These are phyloP conservation scores for Hydrozoanthus tunicans DNA, from an alignment of 64 coral and sea anemone genomes.

Conservation along the genomic window DNA sequence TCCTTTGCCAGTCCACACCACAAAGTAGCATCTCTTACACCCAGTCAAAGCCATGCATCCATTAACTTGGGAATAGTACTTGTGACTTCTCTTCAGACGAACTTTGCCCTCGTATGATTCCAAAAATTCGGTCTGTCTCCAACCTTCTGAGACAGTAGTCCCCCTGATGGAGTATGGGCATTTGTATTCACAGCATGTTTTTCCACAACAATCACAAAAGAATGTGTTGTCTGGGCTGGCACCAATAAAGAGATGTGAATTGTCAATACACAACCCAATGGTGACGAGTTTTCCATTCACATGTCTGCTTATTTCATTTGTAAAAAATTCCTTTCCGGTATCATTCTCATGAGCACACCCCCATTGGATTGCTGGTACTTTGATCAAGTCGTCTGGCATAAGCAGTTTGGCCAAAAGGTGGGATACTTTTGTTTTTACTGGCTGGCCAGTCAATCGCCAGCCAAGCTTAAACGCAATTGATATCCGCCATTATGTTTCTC, in stretches of 20 bases:
- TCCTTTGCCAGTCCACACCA: conserved; percentile 50
- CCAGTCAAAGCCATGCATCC: conserved; percentile 33
- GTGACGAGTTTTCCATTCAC: no score
- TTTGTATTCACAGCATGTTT: background rate
- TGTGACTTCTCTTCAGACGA: conserved; percentile 36
- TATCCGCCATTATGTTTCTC: background rate
- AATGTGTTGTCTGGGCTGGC: no score
- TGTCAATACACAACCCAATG: no score
- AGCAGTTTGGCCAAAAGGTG: conserved; percentile 43
- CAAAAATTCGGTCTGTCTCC: conserved; percentile 11
- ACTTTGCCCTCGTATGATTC: conserved; percentile 41
- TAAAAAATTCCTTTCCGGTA: conserved; percentile 61
- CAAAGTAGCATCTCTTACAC: conserved; percentile 27
- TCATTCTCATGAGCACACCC: conserved; percentile 51
- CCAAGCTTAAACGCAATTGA: background rate
- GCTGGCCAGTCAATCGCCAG: conserved; percentile 18
- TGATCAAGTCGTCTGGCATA: background rate
- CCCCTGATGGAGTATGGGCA: background rate
- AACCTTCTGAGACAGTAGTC: background rate
- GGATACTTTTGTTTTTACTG: conserved; percentile 39
- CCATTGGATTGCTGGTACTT: conserved; percentile 61
- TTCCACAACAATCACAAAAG: no score
- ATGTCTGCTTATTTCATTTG: background rate
- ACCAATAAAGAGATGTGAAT: no score
- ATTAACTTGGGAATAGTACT: conserved; percentile 32